Evolutionary conservation across 2,113 vertebrate genomes (phyloP), one percentile per base, ranked within the genome.

Genomic region (Psettodes erumei): DNA sequence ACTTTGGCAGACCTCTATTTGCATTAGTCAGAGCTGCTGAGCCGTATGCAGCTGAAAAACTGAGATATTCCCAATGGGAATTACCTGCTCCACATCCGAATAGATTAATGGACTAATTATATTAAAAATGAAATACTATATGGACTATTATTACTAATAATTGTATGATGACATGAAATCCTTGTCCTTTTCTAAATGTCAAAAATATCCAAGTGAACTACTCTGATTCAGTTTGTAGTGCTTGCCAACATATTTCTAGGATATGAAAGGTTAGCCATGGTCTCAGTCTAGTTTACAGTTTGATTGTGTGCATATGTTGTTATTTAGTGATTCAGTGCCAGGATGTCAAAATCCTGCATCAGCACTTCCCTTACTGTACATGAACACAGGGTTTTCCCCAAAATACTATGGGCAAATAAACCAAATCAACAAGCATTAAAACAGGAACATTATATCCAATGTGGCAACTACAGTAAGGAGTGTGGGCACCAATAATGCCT

Each of bases 401-500:
- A 81, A 80, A 86, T 47, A 65, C 72, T 60, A 72, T 5, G 50
- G 63, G 77, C 54, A 89, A 92, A 85, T 89, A 82, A 87, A 81
- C 45, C 50, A 81, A 87, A 87, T 92, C 53, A 86, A 68, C 82
- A 87, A 50, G 56, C 77, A 82, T 70, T 81, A 69, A 79, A 91
- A 87, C 62, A 84, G 83, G 77, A 85, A 87, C 72, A 79, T 86
- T 85, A 87, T 86, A 85, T 86, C 70, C 67, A 74, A 55, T 81
- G 79, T 87, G 78, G 75, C 86, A 76, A 62, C 70, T 40, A 40
- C 50, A 77, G 66, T 38, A 35, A 78, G 63, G 54, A 69, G 66
- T 80, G 76, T 66, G 69, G 82, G 86, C 76, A 87, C 71, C 51
- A 42, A 38, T 81, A 79, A 79, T 69, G 65, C 81, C 56, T 60